Base-by-base conservation (phyloP, 2,797 vertebrate species). In the Sarcophilus harrisii region DNA sequence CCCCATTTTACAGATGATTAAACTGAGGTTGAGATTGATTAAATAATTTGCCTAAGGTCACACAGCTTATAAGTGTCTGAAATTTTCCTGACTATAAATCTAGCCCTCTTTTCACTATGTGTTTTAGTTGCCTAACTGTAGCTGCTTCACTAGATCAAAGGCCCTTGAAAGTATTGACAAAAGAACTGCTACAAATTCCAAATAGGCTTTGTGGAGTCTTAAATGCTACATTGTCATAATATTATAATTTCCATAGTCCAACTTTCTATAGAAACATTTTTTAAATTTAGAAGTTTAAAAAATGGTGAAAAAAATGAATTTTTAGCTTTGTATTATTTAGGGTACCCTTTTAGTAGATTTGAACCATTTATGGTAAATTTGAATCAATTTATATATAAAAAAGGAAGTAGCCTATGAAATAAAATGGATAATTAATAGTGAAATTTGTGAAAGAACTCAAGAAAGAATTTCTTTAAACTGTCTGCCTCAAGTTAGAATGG, bases 261-360 rank as follows among this genome's bases (percentile, higher is more conserved):
- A n/a, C 32, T 73, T 73, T 73, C 62, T 29, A 73, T 45, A 66
- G 57, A 90, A 55, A 8, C 73, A 0, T 94, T 93, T 90, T 62
- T 54, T 94, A 90, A 96, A 6, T 90, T 94, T 73, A 11, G 9
- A 81, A 94, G 93, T 58, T 95, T 93, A 66, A 57, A 93, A 90
- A 93, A 29, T 81, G 28, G 57, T 89, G 90, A 93, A 93, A 62
- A 54, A 90, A 81, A 94, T 49, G 24, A 28, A 93, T 45, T 91
- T 93, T 73, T 49, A 21, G 55, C 49, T 57, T 91, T 93, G 52
- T 92, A 90, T 55, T 55, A 32, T 90, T 81, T 9, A 89, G 8
- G 54, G 54, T 10, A 11, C 54, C 54, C 9, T 55, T 55, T 55
- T 55, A 54, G 54, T 55, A 55, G 55, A 11, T 55, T 6, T 55